Base-by-base conservation (phyloP, 1,140 invertebrate species). In the Heliconius hermathena region DNA sequence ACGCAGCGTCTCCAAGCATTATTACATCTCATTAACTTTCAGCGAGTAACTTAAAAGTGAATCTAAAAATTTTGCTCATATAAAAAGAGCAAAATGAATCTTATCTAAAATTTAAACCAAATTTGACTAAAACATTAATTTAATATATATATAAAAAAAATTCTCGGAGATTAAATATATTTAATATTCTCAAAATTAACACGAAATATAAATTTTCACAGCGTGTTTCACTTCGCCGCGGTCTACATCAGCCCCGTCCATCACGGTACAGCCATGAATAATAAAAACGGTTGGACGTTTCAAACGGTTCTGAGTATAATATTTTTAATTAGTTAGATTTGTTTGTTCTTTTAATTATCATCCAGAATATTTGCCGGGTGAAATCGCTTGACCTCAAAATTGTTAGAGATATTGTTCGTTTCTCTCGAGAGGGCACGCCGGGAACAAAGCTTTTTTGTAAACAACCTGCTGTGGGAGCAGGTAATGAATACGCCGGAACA, bases 401-500 rank as follows among this genome's bases (percentile, higher is more conserved):
- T 88, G 85, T 90, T 88, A 87, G 82, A 90, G 85, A 90, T 90
- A 92, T 90, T 90, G 90, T 92, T 90, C 90, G 87, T 91, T 88
- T 88, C 85, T 81, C 85, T 88, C 76, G 79, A 90, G 89, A 86
- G 88, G 80, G 79, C 82, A 76, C 78, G 84, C 77, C 71, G 81
- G 82, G 83, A 90, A 91, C 90, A 92, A 92, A 90, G 87, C 82
- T 90, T 91, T 91, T 92, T 91, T 87, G 87, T 87, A 87, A 91
- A 88, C 88, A 90, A 89, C 88, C 86, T 85, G 84, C 84, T 84
- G 88, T 87, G 88, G 83, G 78, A 83, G 82, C 89, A 91, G 88
- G 90, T 92, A 93, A 93, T 93, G 90, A 93, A 92, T 92, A 90
- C 91, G 85, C 87, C 86, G 87, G 84, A 92, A 93, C 90, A 93